Evolutionary conservation across 2,113 vertebrate species (phyloP).

Genomic region (Marmota monax): DNA sequence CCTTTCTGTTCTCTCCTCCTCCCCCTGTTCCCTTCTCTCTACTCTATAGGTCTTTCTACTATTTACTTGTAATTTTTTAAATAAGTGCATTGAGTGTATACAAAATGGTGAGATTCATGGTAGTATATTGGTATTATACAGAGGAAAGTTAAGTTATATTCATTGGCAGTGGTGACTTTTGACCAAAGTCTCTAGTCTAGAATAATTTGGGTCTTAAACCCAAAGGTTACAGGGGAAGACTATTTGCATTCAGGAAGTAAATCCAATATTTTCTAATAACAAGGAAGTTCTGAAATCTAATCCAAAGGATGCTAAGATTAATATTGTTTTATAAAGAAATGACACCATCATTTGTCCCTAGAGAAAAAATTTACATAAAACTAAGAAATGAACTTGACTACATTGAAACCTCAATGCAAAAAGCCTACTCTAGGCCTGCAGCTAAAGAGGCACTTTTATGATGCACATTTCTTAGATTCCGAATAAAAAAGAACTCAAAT

Average conservation of each 20-base stretch:
- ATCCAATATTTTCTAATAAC: neutral
- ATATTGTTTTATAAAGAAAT: slow-evolving; percentile 43
- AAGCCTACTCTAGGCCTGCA: neutral
- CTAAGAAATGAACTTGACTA: neutral
- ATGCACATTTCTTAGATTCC: slow-evolving; percentile 7
- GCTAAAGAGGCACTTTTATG: neutral
- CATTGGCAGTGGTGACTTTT: neutral
- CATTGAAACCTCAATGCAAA: neutral
- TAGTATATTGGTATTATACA: no score
- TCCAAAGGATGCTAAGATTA: neutral
- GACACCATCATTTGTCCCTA: neutral
- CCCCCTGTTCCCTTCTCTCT: no score
- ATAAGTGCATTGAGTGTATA: no score
- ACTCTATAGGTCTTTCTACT: no score
- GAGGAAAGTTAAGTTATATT: no score
- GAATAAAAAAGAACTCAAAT: neutral
- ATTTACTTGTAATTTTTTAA: no score
- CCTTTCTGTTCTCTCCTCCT: no score
- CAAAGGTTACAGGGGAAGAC: neutral
- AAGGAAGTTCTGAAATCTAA: slow-evolving; percentile 25
- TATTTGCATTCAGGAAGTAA: neutral
- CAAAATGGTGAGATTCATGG: no score
- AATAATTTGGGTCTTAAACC: neutral
- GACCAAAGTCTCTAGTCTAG: neutral
- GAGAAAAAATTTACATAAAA: neutral